These are phyloP conservation scores for Phortica okadai DNA, from an alignment of 2,888 invertebrate genomes.

Conservation along the genomic window DNA sequence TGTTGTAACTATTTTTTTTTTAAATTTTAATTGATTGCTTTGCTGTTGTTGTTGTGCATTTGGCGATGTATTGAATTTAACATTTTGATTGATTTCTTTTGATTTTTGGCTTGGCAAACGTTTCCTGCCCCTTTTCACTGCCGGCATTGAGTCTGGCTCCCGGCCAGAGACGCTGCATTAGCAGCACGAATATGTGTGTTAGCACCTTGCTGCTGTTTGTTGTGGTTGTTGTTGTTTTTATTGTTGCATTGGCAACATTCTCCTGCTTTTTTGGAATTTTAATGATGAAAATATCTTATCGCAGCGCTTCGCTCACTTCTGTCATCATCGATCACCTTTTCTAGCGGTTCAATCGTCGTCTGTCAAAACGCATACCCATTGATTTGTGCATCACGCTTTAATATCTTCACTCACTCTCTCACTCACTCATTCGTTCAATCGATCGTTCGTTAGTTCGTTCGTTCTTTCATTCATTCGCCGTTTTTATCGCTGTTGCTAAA, in stretches of 20 bases:
- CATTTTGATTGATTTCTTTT: slow-evolving; percentile 68
- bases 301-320: slow-evolving; percentile 1
- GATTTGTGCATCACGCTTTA: slow-evolving; percentile 26
- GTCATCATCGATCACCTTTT: slow-evolving; percentile 31
- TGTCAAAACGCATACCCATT: slow-evolving; percentile 22
- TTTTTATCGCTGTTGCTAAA: neutral
- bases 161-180: neutral
- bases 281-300: slow-evolving; percentile 20
- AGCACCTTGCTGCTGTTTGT: slow-evolving; percentile 52
- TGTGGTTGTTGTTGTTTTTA: slow-evolving; percentile 14
- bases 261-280: slow-evolving; percentile 26
- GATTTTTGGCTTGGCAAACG: slow-evolving; percentile 68
- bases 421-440: neutral
- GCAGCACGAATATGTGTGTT: slow-evolving; percentile 63
- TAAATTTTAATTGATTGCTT: neutral
- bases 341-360: slow-evolving; percentile 19
- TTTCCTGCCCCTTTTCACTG: slow-evolving; percentile 43
- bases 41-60: slow-evolving; percentile 39
- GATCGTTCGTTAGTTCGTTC: neutral
- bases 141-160: neutral
- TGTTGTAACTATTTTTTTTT: slow-evolving; percentile 18
- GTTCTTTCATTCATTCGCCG: neutral
- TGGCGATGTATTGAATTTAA: slow-evolving; percentile 59
- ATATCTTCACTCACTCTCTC: slow-evolving; percentile 20
- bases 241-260: slow-evolving; percentile 20